Evolutionary conservation across 2,113 vertebrate genomes (phyloP).

Genomic region (Chaetorhynchus papuensis): DNA sequence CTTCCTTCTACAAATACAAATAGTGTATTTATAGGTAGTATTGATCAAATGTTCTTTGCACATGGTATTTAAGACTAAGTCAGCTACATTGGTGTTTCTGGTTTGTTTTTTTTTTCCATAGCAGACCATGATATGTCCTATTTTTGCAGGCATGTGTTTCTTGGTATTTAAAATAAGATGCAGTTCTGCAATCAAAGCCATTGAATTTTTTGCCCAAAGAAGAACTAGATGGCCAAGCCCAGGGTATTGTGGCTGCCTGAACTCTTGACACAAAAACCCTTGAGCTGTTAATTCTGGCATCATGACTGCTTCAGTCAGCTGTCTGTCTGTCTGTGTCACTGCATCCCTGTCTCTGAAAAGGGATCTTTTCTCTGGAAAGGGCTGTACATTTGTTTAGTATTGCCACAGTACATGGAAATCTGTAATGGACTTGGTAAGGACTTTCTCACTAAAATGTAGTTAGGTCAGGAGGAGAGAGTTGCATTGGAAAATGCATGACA

Average conservation of each 20-base stretch:
- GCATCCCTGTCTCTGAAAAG: background rate
- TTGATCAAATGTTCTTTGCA: slow-evolving; percentile 60
- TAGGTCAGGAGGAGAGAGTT: background rate
- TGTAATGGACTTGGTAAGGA: background rate
- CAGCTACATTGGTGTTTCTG: slow-evolving; percentile 56
- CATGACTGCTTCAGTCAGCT: background rate
- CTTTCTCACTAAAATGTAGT: background rate
- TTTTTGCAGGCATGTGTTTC: slow-evolving; percentile 39
- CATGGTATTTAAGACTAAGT: slow-evolving; percentile 64
- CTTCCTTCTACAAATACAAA: slow-evolving; percentile 59
- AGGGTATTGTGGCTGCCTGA: background rate
- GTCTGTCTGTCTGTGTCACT: background rate
- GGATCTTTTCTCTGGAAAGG: background rate
- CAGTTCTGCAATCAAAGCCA: background rate
- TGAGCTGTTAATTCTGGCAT: slow-evolving; percentile 24
- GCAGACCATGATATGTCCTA: slow-evolving; percentile 17
- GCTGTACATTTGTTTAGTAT: background rate
- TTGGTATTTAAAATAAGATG: background rate
- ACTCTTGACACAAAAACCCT: background rate
- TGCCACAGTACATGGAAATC: background rate
- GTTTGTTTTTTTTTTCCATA: background rate
- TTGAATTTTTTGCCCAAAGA: background rate
- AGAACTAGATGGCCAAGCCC: background rate
- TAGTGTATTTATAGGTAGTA: slow-evolving; percentile 68
- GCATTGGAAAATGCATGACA: background rate